Conservation (phyloP, 2,797 vertebrate species). For the Valencia hispanica region DNA sequence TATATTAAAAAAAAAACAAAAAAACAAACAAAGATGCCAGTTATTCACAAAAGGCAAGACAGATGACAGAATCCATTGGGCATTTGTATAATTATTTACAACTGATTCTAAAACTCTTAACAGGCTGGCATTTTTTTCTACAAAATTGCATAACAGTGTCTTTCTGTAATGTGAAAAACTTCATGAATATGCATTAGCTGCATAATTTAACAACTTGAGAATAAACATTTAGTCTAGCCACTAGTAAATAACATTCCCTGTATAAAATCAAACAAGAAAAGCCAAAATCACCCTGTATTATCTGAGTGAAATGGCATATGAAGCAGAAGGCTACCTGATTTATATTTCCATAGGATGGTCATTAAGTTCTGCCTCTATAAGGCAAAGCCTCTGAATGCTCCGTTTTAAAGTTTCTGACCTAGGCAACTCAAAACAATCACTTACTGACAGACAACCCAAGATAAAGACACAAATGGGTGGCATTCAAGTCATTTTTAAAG, state of each 20-base stretch:
- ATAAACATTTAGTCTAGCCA: conserved; percentile 22
- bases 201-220: conserved; percentile 35
- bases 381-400: conserved; percentile 31
- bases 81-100: conserved; percentile 73
- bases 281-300: conserved; percentile 6
- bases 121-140: conserved; percentile 59
- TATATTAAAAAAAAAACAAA: conserved; percentile 5
- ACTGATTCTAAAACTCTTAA: conserved; percentile 64
- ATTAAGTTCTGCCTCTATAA: conserved; percentile 43
- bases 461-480: conserved; percentile 29
- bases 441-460: conserved; percentile 41
- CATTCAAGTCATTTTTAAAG: conserved; percentile 29
- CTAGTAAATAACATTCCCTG: conserved; percentile 56
- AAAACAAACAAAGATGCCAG: conserved; percentile 13
- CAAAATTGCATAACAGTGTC: conserved; percentile 73
- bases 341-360: conserved; percentile 20
- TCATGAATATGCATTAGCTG: conserved; percentile 43
- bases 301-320: conserved; percentile 26
- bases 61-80: conserved; percentile 31
- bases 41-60: conserved; percentile 40
- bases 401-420: conserved; percentile 30
- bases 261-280: conserved; percentile 35
- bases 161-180: conserved; percentile 33
- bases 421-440: conserved; percentile 25
- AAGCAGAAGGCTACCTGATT: conserved; percentile 46